Evolutionary conservation across 2,888 invertebrate species (phyloP), one percentile per base, ranked within the genome.

Genomic region (Rhingia campestris): DNA sequence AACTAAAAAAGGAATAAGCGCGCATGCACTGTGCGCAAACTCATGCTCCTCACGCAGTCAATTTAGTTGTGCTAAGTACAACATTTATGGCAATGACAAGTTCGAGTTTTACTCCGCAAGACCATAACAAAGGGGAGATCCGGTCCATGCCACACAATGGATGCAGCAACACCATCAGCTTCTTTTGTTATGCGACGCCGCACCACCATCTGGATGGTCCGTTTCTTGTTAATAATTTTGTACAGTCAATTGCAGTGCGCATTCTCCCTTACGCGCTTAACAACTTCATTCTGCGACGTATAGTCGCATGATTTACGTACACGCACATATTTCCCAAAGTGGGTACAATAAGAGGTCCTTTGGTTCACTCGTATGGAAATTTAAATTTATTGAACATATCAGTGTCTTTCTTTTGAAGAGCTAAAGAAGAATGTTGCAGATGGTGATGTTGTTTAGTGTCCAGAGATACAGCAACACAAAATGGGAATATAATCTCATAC

Each of bases 251-350:
- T 51, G 35, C 53, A 33, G 39, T 41, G 45, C 33, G 69, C 58
- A 22, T 22, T 22, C 22, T 75, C 58, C 72, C 75, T 70, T 69
- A 80, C 67, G 80, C 53, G 69, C 69, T 43, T 70, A 75, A 76
- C 81, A 81, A 81, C 81, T 81, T 70, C 59, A 81, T 81, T 70
- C 63, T 75, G 39, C 63, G 64, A 56, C 75, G 37, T 41, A n/a
- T n/a, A 35, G 76, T 72, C 39, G 66, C 59, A 35, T 59, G 70
- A 66, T 72, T 72, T 63, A 76, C 70, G 49, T 9, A 32, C 30
- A 14, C 9, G 66, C 64, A 22, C 22, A 22, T 22, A 22, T 22
- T 22, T 76, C 35, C 81, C 76, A 56, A 66, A 81, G 45, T 70
- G 47, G 81, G 81, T 4, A 30, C 37, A 4, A 32, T 59, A 73